A percentile compares a stretch with the other conserved stretches of the same genome.
Conservation (phyloP, 1,140 invertebrate species). For the Zophobas morio region DNA sequence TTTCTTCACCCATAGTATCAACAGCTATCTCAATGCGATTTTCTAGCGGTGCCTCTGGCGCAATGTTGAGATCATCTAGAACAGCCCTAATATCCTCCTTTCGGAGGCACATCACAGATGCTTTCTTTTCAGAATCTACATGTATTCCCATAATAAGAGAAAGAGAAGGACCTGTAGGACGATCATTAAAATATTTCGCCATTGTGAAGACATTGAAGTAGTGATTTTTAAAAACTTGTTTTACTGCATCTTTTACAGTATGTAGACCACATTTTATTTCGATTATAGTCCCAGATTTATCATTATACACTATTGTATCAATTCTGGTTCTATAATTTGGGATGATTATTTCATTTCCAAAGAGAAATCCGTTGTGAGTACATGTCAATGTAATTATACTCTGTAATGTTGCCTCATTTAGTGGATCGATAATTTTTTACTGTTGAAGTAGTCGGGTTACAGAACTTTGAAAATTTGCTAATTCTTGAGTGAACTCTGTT, state of each 20-base stretch:
- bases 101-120: not conserved
- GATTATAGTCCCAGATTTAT: conserved; percentile 26
- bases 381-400: conserved; percentile 28
- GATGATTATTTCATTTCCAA: conserved; percentile 15
- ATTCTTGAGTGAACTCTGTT: conserved; percentile 24
- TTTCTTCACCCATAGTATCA: not conserved
- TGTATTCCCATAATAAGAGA: conserved; percentile 3
- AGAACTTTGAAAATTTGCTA: conserved; percentile 18
- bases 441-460: conserved; percentile 30
- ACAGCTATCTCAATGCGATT: not conserved
- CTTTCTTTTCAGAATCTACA: conserved; percentile 5
- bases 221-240: conserved; percentile 21
- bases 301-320: conserved; percentile 29
- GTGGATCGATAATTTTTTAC: conserved; percentile 10
- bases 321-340: not conserved
- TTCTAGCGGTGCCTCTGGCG: not conserved
- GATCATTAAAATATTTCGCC: not conserved
- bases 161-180: not conserved
- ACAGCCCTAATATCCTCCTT: not conserved
- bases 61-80: not conserved
- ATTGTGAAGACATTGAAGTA: not conserved
- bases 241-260: conserved; percentile 35
- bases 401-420: conserved; percentile 32
- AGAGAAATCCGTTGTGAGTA: conserved; percentile 3
- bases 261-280: conserved; percentile 26